Percentiles rank a stretch among this genome's conserved stretches.
Evolutionary conservation across 2,113 vertebrate genomes (phyloP).

Genomic region (Laticauda laticaudata): DNA sequence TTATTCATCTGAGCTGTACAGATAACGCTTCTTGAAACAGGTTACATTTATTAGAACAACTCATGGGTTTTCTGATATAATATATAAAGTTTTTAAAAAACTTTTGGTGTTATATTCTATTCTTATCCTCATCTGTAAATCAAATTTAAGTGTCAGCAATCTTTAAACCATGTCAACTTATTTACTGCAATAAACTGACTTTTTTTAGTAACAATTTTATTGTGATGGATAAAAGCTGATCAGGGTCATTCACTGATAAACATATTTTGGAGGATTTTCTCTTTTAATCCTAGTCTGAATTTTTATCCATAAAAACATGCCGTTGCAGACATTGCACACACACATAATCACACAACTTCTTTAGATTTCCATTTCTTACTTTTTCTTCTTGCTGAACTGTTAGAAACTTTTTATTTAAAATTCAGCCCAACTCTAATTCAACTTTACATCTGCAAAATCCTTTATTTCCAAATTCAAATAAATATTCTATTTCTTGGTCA

Average conservation of each 20-base stretch:
- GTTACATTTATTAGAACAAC: neutral
- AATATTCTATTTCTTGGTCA: neutral
- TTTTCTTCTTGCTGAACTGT: conserved; percentile 35
- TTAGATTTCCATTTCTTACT: conserved; percentile 44
- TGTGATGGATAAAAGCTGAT: conserved; percentile 67
- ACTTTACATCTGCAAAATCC: neutral
- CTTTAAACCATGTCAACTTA: conserved; percentile 69
- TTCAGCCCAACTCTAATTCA: neutral
- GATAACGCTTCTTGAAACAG: neutral
- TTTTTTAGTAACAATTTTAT: conserved; percentile 57
- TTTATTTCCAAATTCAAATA: conserved; percentile 4
- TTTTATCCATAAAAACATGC: conserved; percentile 65
- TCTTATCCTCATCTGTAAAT: conserved; percentile 60
- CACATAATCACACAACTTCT: neutral
- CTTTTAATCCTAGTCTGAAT: conserved; percentile 65
- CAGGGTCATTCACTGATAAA: conserved; percentile 75
- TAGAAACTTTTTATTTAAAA: conserved; percentile 44
- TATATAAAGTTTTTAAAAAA: conserved; percentile 63
- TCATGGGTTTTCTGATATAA: conserved; percentile 60
- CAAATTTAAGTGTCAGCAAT: conserved; percentile 72
- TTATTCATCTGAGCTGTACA: neutral
- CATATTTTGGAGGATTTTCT: conserved; percentile 72
- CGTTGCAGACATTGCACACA: conserved; percentile 50
- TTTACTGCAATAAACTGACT: conserved; percentile 59
- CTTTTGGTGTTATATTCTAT: conserved; percentile 52